Evolutionary conservation across 2,113 vertebrate genomes (phyloP).

Genomic region (Acanthisitta chloris): DNA sequence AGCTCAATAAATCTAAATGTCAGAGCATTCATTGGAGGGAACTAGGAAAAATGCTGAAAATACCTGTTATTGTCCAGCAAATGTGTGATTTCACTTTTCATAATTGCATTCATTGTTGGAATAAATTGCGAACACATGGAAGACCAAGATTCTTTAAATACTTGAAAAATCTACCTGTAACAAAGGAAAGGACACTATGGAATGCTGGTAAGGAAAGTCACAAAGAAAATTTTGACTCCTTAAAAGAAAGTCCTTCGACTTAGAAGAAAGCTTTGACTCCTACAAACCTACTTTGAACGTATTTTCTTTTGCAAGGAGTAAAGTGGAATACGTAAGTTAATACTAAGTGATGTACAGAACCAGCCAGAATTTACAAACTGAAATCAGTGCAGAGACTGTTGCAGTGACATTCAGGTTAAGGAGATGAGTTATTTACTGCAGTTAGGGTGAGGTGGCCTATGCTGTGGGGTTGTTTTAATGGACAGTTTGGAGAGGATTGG

Average conservation of each 20-base stretch:
- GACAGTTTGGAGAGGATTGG: neutral
- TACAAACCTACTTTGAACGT: neutral
- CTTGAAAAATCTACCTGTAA: neutral
- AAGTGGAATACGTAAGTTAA: neutral
- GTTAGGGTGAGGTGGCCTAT: neutral
- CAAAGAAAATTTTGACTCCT: neutral
- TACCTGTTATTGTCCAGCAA: constrained; percentile 12
- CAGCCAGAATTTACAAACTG: neutral
- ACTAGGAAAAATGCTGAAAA: neutral
- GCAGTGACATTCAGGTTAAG: neutral
- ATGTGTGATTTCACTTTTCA: constrained; percentile 16
- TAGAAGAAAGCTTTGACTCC: neutral
- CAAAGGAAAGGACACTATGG: neutral
- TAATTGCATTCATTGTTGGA: constrained; percentile 33
- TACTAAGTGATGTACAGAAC: neutral
- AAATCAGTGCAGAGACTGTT: neutral
- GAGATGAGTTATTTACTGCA: neutral
- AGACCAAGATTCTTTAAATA: neutral
- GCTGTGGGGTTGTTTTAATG: neutral
- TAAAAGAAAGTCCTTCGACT: too few species aligned
- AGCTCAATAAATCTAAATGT: constrained; percentile 65
- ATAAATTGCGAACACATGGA: neutral
- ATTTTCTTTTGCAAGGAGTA: neutral
- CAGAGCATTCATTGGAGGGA: constrained; percentile 43
- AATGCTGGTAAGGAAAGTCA: neutral